Evolutionary conservation across 1,140 invertebrate species (phyloP).

Genomic region (Medauroidea extradentata): DNA sequence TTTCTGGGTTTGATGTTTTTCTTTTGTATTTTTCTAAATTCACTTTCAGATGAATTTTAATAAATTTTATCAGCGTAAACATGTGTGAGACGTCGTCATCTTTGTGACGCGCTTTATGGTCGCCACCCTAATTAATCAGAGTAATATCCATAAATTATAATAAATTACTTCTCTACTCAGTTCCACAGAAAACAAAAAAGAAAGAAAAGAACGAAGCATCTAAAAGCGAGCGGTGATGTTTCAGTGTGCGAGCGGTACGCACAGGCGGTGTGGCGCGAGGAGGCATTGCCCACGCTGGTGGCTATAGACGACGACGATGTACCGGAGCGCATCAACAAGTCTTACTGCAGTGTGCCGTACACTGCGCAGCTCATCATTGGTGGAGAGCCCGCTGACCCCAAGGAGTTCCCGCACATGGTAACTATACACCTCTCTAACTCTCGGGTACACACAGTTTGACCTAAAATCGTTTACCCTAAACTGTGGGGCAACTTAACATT

Average conservation of each 20-base stretch:
- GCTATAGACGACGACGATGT: background rate
- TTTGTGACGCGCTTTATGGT: no score
- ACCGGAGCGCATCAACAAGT: background rate
- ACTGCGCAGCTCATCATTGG: conserved; percentile 13
- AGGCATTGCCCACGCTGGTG: background rate
- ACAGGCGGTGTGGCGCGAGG: background rate
- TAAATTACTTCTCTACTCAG: background rate
- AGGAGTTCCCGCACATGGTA: conserved; percentile 29
- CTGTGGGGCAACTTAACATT: no score
- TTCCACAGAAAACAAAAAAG: background rate
- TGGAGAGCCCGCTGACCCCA: conserved; percentile 14
- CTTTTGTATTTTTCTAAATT: no score
- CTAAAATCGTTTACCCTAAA: no score
- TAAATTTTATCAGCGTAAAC: no score
- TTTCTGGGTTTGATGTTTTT: no score
- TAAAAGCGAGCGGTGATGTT: background rate
- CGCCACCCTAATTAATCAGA: no score
- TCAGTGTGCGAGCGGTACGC: conserved; percentile 9
- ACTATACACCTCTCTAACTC: no score
- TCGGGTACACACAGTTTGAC: no score
- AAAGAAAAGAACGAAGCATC: background rate
- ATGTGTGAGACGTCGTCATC: no score
- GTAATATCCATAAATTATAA: no score
- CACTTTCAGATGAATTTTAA: no score
- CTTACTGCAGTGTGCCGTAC: background rate